These are phyloP conservation scores for Hafferia zeledoni DNA, from an alignment of 2,797 vertebrate genomes.

Conservation along the genomic window DNA sequence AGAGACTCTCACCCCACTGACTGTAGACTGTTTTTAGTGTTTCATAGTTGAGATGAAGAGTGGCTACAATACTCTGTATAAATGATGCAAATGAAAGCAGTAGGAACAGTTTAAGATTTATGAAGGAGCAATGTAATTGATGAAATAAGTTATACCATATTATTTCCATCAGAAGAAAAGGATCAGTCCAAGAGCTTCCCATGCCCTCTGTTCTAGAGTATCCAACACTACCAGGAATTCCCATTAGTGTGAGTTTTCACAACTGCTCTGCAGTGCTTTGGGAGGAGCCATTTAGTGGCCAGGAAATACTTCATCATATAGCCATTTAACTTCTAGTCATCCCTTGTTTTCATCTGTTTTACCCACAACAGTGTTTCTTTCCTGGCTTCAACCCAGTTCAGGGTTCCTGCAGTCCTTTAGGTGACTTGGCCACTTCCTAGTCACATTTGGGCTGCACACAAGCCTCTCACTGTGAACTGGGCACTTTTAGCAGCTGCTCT, in stretches of 20 bases:
- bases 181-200: background rate
- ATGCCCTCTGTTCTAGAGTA: background rate
- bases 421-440: background rate
- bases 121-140: background rate
- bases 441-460: background rate
- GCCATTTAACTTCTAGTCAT: background rate
- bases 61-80: background rate
- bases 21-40: background rate
- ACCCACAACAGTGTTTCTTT: background rate
- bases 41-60: background rate
- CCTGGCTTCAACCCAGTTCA: background rate
- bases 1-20: background rate
- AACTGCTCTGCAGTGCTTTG: background rate
- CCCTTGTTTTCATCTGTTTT: background rate
- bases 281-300: background rate
- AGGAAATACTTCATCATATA: background rate
- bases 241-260: background rate
- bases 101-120: background rate
- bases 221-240: background rate
- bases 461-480: background rate
- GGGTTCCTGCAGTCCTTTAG: background rate
- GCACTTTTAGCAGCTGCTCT: background rate
- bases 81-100: background rate
- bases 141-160: background rate
- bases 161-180: background rate